phyloP scores from a whole-genome alignment of 2,797 vertebrate genomes.

The Brachyrhaphis roseni region DNA sequence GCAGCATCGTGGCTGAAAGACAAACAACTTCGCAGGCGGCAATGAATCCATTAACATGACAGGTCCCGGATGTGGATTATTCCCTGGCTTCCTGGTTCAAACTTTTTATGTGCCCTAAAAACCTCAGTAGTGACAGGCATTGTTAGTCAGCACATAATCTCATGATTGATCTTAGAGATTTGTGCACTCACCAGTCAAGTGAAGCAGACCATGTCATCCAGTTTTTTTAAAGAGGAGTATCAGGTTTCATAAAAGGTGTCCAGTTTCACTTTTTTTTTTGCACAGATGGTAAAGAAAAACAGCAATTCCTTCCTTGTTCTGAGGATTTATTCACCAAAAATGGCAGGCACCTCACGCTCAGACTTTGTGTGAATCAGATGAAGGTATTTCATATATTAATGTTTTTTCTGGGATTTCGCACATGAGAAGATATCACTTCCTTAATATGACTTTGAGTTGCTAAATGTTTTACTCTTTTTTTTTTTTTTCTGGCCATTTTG shows the following conservation, averaged over 20 bases:
- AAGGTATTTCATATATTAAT: constrained; percentile 34
- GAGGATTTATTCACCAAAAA: constrained; percentile 24
- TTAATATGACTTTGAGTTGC: constrained; percentile 20
- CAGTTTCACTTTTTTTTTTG: constrained; percentile 13
- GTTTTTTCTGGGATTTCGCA: constrained; percentile 27
- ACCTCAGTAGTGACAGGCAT: not conserved
- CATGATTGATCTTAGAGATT: constrained; percentile 38
- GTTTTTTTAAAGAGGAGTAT: constrained; percentile 16
- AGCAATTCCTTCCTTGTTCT: constrained; percentile 6
- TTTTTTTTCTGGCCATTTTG: constrained; percentile 32
- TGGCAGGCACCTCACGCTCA: not conserved
- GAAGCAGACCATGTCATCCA: constrained; percentile 19
- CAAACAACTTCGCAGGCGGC: constrained; percentile 51
- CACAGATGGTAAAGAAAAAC: not conserved
- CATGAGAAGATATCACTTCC: constrained; percentile 31
- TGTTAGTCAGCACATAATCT: constrained; percentile 32
- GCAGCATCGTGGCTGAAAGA: constrained; percentile 27
- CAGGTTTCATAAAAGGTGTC: constrained; percentile 1
- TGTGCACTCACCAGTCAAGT: constrained; percentile 9
- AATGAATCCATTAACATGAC: constrained; percentile 48
- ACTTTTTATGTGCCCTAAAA: constrained; percentile 11
- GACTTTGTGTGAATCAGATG: constrained; percentile 22
- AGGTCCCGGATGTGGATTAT: constrained; percentile 63
- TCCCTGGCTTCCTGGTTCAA: constrained; percentile 46
- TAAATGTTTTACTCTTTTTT: constrained; percentile 16